Evolutionary conservation across 2,888 invertebrate species (phyloP).

Genomic region (Synanthedon myopaeformis): DNA sequence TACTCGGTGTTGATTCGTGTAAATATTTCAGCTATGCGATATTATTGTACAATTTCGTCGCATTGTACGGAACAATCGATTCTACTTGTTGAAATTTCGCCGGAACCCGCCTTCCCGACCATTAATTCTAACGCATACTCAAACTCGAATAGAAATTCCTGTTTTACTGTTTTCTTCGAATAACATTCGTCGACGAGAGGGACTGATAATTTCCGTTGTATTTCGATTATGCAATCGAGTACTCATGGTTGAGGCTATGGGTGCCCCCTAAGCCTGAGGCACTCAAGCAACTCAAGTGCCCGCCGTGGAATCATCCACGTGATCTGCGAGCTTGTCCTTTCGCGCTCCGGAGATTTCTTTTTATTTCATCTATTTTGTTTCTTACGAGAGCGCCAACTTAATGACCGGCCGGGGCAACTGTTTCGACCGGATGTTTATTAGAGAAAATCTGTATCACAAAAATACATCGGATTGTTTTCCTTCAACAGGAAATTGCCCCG

Average conservation of each 20-base stretch:
- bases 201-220: background rate
- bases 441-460: constrained; percentile 17
- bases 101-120: constrained; percentile 17
- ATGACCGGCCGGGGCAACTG: constrained; percentile 38
- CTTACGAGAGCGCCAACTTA: constrained; percentile 37
- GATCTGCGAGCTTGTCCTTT: constrained; percentile 37
- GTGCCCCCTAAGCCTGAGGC: constrained; percentile 11
- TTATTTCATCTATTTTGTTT: constrained; percentile 47
- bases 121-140: constrained; percentile 16
- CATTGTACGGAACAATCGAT: constrained; percentile 41
- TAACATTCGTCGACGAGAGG: constrained; percentile 6
- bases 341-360: constrained; percentile 36
- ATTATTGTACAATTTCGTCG: constrained; percentile 31
- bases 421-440: constrained; percentile 45
- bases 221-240: background rate
- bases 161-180: background rate
- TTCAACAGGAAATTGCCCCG: background rate
- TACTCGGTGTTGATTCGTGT: constrained; percentile 23
- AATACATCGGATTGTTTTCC: background rate
- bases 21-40: constrained; percentile 26
- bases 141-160: background rate
- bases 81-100: constrained; percentile 21
- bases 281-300: constrained; percentile 19
- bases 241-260: constrained; percentile 5
- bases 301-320: constrained; percentile 18